phyloP scores from a whole-genome alignment of 2,888 invertebrate species.

The Napeogenes sylphis region DNA sequence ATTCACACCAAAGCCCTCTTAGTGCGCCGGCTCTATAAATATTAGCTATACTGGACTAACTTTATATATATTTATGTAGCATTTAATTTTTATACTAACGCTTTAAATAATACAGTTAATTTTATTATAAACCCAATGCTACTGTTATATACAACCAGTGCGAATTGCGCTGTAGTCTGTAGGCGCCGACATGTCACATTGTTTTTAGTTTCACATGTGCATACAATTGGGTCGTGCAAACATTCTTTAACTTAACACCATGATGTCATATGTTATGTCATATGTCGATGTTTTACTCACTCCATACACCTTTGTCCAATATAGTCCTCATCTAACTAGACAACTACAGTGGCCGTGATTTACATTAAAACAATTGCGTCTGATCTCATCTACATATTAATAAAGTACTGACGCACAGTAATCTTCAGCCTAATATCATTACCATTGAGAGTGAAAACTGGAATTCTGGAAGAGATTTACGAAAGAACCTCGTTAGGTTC shows the following conservation, averaged over 20 bases:
- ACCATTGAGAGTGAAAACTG: slow-evolving; percentile 31
- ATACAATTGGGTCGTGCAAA: slow-evolving; percentile 52
- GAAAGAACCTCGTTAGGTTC: not conserved
- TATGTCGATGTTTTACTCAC: slow-evolving; percentile 14
- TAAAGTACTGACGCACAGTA: slow-evolving; percentile 33
- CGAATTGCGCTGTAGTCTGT: slow-evolving; percentile 1
- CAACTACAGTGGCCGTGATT: slow-evolving; percentile 31
- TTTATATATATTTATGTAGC: not conserved
- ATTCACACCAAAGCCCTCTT: not conserved
- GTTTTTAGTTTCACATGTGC: slow-evolving; percentile 44
- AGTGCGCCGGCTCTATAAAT: not conserved
- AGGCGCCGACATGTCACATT: slow-evolving; percentile 36
- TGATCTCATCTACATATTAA: slow-evolving; percentile 36
- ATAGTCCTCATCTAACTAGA: slow-evolving; percentile 8
- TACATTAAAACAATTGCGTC: slow-evolving; percentile 35
- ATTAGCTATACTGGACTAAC: not conserved
- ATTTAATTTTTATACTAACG: slow-evolving; percentile 2
- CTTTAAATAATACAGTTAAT: slow-evolving; percentile 9
- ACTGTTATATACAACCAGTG: not conserved
- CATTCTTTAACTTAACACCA: slow-evolving; percentile 45
- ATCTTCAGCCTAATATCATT: slow-evolving; percentile 22
- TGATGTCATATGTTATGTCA: slow-evolving; percentile 20
- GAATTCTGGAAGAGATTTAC: slow-evolving; percentile 5
- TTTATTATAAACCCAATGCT: slow-evolving; percentile 9
- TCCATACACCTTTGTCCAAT: slow-evolving; percentile 22